These are phyloP conservation scores for Trachythela sp. DNA, from an alignment of 64 coral and sea anemone species.

Conservation along the genomic window DNA sequence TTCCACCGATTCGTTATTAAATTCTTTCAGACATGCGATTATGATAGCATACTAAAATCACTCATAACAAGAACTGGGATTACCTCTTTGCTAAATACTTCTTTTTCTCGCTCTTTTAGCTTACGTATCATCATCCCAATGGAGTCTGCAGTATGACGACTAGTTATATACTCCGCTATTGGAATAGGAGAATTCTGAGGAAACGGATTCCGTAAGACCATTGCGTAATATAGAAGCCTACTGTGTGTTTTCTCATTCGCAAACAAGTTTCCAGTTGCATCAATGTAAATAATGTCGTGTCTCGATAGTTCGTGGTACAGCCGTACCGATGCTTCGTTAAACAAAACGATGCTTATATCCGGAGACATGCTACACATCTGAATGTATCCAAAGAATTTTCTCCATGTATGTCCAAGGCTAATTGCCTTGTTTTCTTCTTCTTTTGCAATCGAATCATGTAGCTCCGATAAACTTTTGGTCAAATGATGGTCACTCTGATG, in stretches of 20 bases:
- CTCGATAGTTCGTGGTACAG: conserved; percentile 20
- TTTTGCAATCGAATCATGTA: background rate
- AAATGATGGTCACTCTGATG: background rate
- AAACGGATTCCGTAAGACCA: conserved; percentile 18
- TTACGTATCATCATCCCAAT: conserved; percentile 41
- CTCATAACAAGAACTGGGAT: conserved; percentile 20
- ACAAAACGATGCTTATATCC: conserved; percentile 30
- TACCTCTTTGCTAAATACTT: background rate
- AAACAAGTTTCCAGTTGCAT: conserved; percentile 41
- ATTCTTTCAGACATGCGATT: conserved; percentile 18
- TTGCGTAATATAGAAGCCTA: conserved; percentile 32
- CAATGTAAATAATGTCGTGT: conserved; percentile 38
- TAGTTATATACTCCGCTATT: conserved; percentile 33
- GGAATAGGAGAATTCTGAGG: conserved; percentile 24
- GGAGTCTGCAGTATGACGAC: conserved; percentile 15
- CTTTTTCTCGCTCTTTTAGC: conserved; percentile 24
- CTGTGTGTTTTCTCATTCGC: background rate
- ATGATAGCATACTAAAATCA: conserved; percentile 36
- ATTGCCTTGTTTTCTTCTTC: conserved; percentile 22
- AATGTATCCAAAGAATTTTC: conserved; percentile 45
- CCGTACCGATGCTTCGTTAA: conserved; percentile 33
- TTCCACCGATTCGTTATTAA: conserved; percentile 11
- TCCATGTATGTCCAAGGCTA: conserved; percentile 8
- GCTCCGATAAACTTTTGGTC: background rate
- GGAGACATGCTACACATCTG: conserved; percentile 19